Base-by-base conservation (phyloP, 2,888 invertebrate species). In the Tenthredo distinguenda region DNA sequence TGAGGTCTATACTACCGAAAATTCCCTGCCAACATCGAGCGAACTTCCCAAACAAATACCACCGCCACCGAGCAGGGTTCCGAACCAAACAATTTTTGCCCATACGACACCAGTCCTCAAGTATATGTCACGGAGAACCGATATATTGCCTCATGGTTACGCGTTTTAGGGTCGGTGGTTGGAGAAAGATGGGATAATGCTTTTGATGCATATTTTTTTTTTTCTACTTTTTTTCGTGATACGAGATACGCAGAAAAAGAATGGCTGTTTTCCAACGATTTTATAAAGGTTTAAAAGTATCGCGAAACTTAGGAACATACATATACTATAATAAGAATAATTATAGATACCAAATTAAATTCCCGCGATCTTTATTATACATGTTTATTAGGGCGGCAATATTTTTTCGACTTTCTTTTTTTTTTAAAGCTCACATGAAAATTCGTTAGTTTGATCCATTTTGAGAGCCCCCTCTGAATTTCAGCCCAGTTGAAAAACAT, bases 31-130 rank as follows among this genome's bases (percentile, higher is more conserved):
- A 6, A 94, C 94, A 0, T 93, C 93, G 50, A 94, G 94, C 87
- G 94, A 94, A 84, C 87, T 94, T 55, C 94, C 94, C 0, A 94
- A 94, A 86, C 94, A 94, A 86, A 94, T 94, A 85, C 94, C 94
- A 18, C 91, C 94, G 2, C 94, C 94, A 0, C 94, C 94, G 2
- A 92, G 91, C 86, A 91, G 89, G 82, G 86, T 89, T 47, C 91
- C 89, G 4, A 89, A 87, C 31, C 89, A 87, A 4, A 84, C 87
- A 0, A 86, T 88, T 26, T 88, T 91, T 85, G 89, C 90, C 1
- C 92, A 92, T 65, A 93, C 93, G 10, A 93, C 93, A 0, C 92
- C 92, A 0, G 91, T 93, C 4, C 92, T 92, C 76, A 92, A 90
- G 88, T 91, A 89, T 81, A 85, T 89, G 6, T 87, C 90, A 0